Base-by-base conservation (phyloP, 92 coral and sea anemone species). In the Parazoanthus swiftii region DNA sequence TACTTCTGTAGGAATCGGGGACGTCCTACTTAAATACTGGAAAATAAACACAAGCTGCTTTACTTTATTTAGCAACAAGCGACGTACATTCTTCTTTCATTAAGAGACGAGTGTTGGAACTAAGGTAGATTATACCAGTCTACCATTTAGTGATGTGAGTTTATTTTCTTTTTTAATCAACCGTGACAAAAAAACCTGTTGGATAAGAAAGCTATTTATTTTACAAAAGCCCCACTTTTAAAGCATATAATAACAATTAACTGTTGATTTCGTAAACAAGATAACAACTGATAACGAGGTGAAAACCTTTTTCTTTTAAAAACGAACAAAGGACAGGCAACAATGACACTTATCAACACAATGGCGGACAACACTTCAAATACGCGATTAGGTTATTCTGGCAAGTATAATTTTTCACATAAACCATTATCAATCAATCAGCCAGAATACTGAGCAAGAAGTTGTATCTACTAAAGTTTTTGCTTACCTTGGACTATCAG, bases 401-500 rank as follows among this genome's bases (percentile, higher is more conserved):
- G 25, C 26, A 63, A 23, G 70, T 63, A 7, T 3, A n/a, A 43
- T 35, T 7, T 29, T 18, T 58, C 6, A 29, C 33, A 29, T 29
- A 51, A 33, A 10, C 21, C 5, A 29, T 6, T 16, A 20, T 26
- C 5, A 15, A 37, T 80, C 33, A 4, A 16, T 42, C 20, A 14
- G 0, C 65, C 9, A 67, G 39, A 51, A 44, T 39, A 18, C 73
- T 21, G 88, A 89, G 37, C 83, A 85, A 5, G 92, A 73, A 70
- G 18, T 3, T 58, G 15, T 3, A 10, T 36, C 15, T 3, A 59
- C 51, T 33, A 8, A 33, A 44, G 36, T 26, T n/a, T 66, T 29
- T 26, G 25, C 87, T 23, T 84, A 84, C 87, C 87, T 84, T 84
- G 87, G 20, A 84, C 58, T 43, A 84, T 48, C 75, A 43, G 56